Conservation (phyloP, 2,113 vertebrate species). For the Camelus bactrianus region DNA sequence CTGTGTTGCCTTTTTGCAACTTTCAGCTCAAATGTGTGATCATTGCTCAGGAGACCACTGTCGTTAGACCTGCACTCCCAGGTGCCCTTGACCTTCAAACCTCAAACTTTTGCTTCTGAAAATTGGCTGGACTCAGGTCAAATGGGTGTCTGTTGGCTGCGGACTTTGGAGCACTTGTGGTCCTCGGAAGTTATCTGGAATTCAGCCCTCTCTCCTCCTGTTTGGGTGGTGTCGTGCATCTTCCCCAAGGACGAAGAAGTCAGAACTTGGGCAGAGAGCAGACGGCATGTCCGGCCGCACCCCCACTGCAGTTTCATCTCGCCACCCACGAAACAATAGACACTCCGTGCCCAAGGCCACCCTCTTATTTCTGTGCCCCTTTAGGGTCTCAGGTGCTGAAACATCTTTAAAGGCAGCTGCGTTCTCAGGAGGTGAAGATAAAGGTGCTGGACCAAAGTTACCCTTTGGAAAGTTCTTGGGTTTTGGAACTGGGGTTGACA, state of each 20-base stretch:
- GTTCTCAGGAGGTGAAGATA: background rate
- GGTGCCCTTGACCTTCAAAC: background rate
- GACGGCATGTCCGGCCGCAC: fast-evolving
- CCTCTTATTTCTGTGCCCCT: background rate
- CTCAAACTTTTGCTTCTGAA: background rate
- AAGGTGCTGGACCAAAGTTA: too few species aligned
- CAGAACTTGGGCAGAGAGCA: background rate
- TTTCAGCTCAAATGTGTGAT: fast-evolving
- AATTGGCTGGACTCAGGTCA: background rate
- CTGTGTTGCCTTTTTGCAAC: background rate
- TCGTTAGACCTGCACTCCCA: fast-evolving
- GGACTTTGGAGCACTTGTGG: background rate
- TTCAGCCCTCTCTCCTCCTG: background rate
- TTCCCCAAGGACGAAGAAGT: background rate
- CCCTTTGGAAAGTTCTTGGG: background rate
- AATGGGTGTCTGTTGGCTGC: fast-evolving
- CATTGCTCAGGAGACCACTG: fast-evolving
- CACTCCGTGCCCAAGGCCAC: fast-evolving
- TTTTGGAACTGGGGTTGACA: background rate
- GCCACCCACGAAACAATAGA: background rate
- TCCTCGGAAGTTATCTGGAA: background rate
- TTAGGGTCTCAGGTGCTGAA: background rate
- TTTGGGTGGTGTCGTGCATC: too few species aligned
- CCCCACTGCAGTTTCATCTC: too few species aligned
- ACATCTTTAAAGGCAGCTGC: fast-evolving